Evolutionary conservation across 2,113 vertebrate genomes (phyloP).

Genomic region (Pontoporia blainvillei): DNA sequence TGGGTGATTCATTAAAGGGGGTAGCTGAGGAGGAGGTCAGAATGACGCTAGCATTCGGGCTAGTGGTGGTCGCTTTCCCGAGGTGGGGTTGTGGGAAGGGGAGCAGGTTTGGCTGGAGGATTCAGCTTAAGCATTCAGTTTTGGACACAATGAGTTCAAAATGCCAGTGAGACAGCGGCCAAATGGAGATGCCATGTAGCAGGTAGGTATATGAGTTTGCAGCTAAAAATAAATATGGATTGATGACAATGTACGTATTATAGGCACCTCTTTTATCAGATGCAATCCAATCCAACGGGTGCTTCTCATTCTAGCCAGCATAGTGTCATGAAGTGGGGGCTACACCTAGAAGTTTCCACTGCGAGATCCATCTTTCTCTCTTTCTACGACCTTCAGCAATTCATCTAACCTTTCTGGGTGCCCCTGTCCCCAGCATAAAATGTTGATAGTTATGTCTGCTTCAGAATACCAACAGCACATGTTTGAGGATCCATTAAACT

Average conservation of each 20-base stretch:
- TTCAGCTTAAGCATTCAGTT: background rate
- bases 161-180: background rate
- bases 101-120: background rate
- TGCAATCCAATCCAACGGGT: background rate
- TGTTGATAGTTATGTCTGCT: slow-evolving; percentile 14
- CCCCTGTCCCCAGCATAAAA: slow-evolving; percentile 26
- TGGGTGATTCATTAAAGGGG: background rate
- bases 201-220: background rate
- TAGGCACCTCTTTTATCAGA: background rate
- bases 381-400: slow-evolving; percentile 24
- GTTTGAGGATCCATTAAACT: slow-evolving; percentile 55
- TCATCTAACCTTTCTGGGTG: background rate
- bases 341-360: background rate
- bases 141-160: background rate
- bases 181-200: background rate
- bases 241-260: background rate
- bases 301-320: background rate
- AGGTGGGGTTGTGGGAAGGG: background rate
- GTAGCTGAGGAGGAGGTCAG: background rate
- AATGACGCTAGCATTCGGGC: background rate
- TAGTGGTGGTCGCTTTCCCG: background rate
- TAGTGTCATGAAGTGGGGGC: background rate
- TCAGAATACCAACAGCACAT: slow-evolving; percentile 7
- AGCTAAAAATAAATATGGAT: background rate
- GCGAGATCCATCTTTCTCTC: background rate